Percentiles rank a stretch among this genome's conserved stretches.
Evolutionary conservation across 2,888 invertebrate species (phyloP).

Genomic region (Morpho achilles): DNA sequence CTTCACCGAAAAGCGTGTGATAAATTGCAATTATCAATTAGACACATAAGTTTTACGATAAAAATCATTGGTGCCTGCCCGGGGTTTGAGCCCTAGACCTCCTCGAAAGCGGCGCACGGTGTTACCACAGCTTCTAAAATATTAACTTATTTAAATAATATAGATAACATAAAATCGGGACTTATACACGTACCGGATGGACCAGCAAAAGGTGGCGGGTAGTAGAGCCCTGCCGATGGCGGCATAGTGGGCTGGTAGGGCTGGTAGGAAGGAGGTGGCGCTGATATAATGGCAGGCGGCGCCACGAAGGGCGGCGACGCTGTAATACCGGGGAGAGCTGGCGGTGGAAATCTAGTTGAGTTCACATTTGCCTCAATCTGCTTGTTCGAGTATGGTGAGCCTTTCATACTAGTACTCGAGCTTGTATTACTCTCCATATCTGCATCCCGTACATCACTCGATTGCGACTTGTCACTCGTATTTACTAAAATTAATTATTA

Average conservation of each 20-base stretch:
- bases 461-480: conserved; percentile 1
- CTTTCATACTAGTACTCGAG: background rate
- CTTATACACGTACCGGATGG: conserved; percentile 1
- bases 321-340: background rate
- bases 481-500: background rate
- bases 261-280: conserved; percentile 4
- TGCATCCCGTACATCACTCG: too few species aligned
- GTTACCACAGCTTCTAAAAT: too few species aligned
- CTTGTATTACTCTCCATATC: background rate
- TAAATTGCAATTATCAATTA: too few species aligned
- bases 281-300: background rate
- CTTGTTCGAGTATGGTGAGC: background rate
- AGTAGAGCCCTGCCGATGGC: conserved; percentile 5
- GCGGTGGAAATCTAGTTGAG: background rate
- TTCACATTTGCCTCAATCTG: background rate
- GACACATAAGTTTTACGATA: too few species aligned
- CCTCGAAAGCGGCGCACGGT: too few species aligned
- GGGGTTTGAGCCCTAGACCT: too few species aligned
- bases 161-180: too few species aligned
- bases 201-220: conserved; percentile 7
- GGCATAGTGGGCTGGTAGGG: conserved; percentile 4
- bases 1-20: too few species aligned
- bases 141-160: too few species aligned
- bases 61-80: too few species aligned
- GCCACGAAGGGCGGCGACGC: background rate